Base-by-base conservation (phyloP, 2,888 invertebrate genomes). In the Litoditis marina region DNA sequence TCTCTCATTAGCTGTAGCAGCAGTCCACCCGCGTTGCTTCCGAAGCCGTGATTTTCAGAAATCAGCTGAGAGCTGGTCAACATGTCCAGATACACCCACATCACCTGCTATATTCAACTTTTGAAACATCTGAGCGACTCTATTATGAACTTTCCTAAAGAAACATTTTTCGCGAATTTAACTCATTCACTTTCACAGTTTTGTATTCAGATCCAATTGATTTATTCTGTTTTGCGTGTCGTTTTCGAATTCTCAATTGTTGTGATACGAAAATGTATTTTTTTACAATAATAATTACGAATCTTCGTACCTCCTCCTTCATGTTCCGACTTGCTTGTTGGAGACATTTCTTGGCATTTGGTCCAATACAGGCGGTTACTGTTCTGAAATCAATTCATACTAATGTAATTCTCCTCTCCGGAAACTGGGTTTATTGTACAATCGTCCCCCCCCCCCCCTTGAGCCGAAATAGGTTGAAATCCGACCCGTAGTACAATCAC, bases 71-170 rank as follows among this genome's bases (percentile, higher is more conserved):
- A 56, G 8, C 68, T 63, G 5, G 73, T 64, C 47, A 76, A 70
- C n/a, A 72, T 69, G 53, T 78, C 78, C 6, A 75, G 58, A 50
- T 78, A 78, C 46, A 78, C 67, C 78, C 78, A 78, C 25, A 63
- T 62, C 16, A 56, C 58, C 47, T 69, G 27, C 11, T 16, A 54
- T 54, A 11, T 11, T 30, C 27, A 8, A 8, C 7, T 11, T 51
- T 11, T 16, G n/a, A n/a, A n/a, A n/a, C n/a, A n/a, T n/a, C n/a
- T n/a, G n/a, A n/a, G n/a, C n/a, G n/a, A n/a, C n/a, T n/a, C n/a
- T n/a, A n/a, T n/a, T n/a, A n/a, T n/a, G n/a, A n/a, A 19, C 50
- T 27, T 28, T 27, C 27, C 28, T 4, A 19, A 44, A 25, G 3
- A 44, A 7, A 3, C 8, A 44, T 8, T 44, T 44, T 39, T 16